phyloP scores from a whole-genome alignment of 2,113 vertebrate species.

The Tachysurus vachellii region DNA sequence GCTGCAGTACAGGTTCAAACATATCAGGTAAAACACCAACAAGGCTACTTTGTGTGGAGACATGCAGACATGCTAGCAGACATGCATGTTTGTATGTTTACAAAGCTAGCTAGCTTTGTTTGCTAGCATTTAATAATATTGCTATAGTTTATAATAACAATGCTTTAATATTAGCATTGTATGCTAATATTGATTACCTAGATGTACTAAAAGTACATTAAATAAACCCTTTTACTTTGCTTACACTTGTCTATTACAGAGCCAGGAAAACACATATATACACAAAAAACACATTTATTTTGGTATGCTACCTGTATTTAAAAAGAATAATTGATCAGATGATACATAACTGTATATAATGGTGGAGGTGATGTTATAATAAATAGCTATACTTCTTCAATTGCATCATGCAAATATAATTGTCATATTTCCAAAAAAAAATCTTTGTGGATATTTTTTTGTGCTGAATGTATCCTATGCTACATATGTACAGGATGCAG shows the following conservation, averaged over 20 bases:
- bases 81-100: neutral
- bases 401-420: neutral
- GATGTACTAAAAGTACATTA: no score
- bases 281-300: neutral
- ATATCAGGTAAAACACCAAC: constrained; percentile 78
- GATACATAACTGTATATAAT: neutral
- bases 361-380: neutral
- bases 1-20: constrained; percentile 90
- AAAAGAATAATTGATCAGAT: no score
- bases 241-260: neutral
- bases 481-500: constrained; percentile 76
- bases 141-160: no score
- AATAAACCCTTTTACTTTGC: no score
- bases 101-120: neutral
- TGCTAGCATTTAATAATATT: neutral
- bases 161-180: no score
- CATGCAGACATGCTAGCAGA: no score
- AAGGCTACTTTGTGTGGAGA: neutral
- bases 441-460: neutral
- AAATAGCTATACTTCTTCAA: neutral
- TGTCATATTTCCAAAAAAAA: neutral
- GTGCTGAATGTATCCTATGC: neutral
- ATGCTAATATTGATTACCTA: no score
- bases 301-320: no score
- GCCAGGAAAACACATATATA: neutral